Conservation (phyloP, 1,140 invertebrate species). For the Steinernema khuongi region DNA sequence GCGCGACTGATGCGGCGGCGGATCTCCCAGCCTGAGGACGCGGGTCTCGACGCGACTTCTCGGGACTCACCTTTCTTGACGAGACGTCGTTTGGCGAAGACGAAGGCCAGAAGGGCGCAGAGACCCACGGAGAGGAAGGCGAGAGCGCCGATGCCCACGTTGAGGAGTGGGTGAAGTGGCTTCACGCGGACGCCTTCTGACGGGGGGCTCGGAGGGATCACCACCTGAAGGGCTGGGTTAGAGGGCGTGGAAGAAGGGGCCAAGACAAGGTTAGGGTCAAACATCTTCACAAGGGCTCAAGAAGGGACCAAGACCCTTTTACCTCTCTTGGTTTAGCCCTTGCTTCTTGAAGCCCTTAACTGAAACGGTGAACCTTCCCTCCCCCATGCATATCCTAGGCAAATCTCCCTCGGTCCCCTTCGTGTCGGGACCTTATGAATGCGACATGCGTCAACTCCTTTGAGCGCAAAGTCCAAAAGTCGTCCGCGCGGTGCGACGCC, state of each 20-base stretch:
- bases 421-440: not conserved
- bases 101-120: not conserved
- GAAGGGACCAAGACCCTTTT: no score
- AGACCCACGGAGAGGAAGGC: not conserved
- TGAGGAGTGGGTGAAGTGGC: not conserved
- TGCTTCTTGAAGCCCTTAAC: no score
- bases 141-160: not conserved
- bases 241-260: not conserved
- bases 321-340: no score
- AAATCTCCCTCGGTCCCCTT: not conserved
- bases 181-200: not conserved
- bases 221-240: not conserved
- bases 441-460: not conserved
- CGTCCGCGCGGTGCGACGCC: no score
- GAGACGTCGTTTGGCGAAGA: not conserved
- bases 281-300: no score
- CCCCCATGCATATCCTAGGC: no score
- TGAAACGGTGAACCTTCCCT: no score
- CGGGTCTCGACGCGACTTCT: not conserved
- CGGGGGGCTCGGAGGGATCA: not conserved
- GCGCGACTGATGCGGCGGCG: not conserved
- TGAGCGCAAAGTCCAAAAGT: not conserved
- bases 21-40: not conserved
- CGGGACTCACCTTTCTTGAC: not conserved
- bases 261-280: no score